phyloP scores from a whole-genome alignment of 2,113 vertebrate genomes.

The Jacana jacana region DNA sequence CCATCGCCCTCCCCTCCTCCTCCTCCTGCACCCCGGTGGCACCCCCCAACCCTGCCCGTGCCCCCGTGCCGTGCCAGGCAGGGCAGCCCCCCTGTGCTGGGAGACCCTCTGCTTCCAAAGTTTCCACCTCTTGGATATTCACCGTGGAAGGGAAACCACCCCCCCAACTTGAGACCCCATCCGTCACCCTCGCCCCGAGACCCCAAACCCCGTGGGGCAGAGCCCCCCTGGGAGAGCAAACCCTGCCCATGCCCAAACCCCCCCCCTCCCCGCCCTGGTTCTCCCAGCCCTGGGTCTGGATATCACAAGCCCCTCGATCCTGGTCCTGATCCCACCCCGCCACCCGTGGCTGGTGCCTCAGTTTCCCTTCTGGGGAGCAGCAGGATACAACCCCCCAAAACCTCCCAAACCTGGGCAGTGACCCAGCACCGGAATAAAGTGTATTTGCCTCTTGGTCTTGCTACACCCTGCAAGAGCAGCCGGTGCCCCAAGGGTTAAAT shows the following conservation, averaged over 20 bases:
- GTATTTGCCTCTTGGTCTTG: background rate
- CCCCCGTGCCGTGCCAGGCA: accelerated
- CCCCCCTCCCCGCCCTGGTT: background rate
- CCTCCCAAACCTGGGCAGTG: background rate
- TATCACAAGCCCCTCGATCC: background rate
- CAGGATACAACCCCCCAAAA: background rate
- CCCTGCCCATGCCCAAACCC: background rate
- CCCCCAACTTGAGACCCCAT: accelerated
- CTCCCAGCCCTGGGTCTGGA: background rate
- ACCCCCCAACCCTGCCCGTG: background rate
- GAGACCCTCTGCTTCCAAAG: background rate
- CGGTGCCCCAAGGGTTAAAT: conserved; percentile 59
- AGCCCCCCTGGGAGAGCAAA: background rate
- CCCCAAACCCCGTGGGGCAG: background rate
- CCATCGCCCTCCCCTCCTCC: background rate
- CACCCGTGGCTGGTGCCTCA: background rate
- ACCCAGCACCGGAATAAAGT: background rate
- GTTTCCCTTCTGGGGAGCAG: background rate
- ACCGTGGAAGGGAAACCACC: background rate
- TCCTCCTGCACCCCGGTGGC: accelerated
- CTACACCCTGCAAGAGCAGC: background rate
- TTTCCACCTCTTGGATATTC: background rate
- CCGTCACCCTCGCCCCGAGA: background rate
- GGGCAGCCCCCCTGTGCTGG: background rate
- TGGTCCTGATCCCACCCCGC: accelerated